phyloP scores from a whole-genome alignment of 2,113 vertebrate genomes.

The Psammodynastes pulverulentus region DNA sequence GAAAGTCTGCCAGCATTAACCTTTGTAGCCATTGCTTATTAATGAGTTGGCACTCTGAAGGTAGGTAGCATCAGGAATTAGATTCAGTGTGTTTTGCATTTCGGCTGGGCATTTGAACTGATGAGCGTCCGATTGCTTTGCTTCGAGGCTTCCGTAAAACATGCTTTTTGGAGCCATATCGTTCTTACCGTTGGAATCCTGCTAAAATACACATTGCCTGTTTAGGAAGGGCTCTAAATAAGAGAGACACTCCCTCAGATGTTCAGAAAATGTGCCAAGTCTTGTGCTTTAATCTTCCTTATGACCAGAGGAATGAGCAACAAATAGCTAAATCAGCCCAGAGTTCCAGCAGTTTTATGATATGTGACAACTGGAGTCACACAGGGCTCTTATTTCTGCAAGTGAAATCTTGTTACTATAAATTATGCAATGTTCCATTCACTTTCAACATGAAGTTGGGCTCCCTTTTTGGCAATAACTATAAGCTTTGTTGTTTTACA shows the following conservation, averaged over 20 bases:
- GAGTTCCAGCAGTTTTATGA: not conserved
- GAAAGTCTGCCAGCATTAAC: not conserved
- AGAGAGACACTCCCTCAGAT: not conserved
- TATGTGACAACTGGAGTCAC: not conserved
- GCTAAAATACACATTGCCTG: not conserved
- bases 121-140: not conserved
- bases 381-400: not conserved
- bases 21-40: not conserved
- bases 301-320: not conserved
- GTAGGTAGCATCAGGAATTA: not conserved
- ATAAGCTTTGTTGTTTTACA: not conserved
- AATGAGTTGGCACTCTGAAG: not conserved
- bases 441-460: not conserved
- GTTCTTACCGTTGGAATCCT: not conserved
- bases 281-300: not conserved
- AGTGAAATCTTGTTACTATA: not conserved
- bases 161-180: not conserved
- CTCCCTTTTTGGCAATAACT: not conserved
- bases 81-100: not conserved
- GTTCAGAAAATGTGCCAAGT: not conserved
- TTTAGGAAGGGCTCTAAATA: not conserved
- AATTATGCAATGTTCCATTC: not conserved
- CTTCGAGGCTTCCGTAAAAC: not conserved
- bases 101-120: not conserved
- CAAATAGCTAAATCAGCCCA: not conserved